Conservation (phyloP, 2,888 invertebrate species). For the Bellardia pandia region DNA sequence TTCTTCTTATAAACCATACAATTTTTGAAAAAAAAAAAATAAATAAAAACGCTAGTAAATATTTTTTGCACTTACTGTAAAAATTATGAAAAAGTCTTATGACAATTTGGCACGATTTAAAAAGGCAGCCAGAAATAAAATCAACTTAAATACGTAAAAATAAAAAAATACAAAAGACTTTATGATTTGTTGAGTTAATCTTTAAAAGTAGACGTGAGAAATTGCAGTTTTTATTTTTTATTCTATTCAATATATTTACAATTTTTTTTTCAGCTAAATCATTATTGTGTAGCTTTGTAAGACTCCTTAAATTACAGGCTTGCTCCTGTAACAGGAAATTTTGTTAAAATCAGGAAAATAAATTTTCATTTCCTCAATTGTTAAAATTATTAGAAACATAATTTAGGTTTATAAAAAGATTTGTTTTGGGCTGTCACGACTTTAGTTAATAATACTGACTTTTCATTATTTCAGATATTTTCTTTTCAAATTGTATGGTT, state of each 20-base stretch:
- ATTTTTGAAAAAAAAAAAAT: not conserved
- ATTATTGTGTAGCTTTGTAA: not conserved
- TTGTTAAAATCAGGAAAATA: slow-evolving; percentile 19
- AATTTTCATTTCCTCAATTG: slow-evolving; percentile 24
- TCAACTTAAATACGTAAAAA: slow-evolving; percentile 16
- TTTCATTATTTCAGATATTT: not conserved
- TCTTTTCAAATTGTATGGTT: not conserved
- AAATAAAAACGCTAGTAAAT: not conserved
- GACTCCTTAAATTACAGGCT: not conserved
- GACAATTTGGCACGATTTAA: slow-evolving; percentile 47
- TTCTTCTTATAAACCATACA: slow-evolving; percentile 14
- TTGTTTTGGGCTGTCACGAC: not conserved
- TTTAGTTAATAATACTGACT: not conserved
- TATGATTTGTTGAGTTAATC: slow-evolving; percentile 42
- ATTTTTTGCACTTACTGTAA: not conserved
- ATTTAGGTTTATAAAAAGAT: slow-evolving; percentile 15
- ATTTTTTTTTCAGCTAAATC: not conserved
- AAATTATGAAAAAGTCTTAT: slow-evolving; percentile 19
- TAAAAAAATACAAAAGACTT: slow-evolving; percentile 32
- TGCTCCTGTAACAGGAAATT: slow-evolving; percentile 3
- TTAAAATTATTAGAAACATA: slow-evolving; percentile 4
- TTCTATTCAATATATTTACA: slow-evolving; percentile 5
- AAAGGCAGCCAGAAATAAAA: not conserved
- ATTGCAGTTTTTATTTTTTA: slow-evolving; percentile 20
- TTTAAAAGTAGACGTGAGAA: slow-evolving; percentile 53